These are phyloP conservation scores for Zaprionus inermis DNA, from an alignment of 1,140 invertebrate genomes.

Conservation along the genomic window DNA sequence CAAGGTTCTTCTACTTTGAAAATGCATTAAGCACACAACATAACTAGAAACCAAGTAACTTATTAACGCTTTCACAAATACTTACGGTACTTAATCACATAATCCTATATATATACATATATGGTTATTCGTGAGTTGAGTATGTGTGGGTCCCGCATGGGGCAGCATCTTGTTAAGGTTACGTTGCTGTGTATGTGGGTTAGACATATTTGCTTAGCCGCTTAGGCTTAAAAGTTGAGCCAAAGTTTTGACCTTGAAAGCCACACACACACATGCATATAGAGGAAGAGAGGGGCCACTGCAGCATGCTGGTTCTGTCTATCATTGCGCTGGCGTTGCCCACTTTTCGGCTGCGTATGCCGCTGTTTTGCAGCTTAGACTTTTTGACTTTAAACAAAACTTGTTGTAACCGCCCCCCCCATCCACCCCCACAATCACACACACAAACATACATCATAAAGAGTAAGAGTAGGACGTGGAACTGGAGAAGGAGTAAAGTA, in stretches of 20 bases:
- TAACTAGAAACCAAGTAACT: background rate
- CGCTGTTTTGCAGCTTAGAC: constrained; percentile 41
- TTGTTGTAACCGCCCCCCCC: no score
- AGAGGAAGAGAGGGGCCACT: background rate
- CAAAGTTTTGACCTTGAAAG: constrained; percentile 68
- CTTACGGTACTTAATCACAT: constrained; percentile 1
- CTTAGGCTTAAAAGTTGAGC: constrained; percentile 60
- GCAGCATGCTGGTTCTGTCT: constrained; percentile 19
- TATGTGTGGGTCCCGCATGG: constrained; percentile 35
- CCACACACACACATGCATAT: constrained; percentile 16
- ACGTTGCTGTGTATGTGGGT: constrained; percentile 15
- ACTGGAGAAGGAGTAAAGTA: constrained; percentile 34
- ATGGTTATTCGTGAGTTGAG: background rate
- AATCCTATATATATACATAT: background rate
- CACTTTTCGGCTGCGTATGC: constrained; percentile 12
- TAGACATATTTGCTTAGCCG: constrained; percentile 54
- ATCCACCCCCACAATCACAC: constrained; percentile 14
- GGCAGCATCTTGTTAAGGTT: constrained; percentile 5
- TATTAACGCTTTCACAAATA: constrained; percentile 5
- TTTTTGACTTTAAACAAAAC: constrained; percentile 54
- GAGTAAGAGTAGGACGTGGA: background rate
- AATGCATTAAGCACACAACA: background rate
- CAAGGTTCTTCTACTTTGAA: background rate
- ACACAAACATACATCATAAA: background rate
- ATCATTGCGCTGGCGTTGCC: constrained; percentile 25